Base-by-base conservation (phyloP, 2,113 vertebrate species). In the Morone saxatilis region DNA sequence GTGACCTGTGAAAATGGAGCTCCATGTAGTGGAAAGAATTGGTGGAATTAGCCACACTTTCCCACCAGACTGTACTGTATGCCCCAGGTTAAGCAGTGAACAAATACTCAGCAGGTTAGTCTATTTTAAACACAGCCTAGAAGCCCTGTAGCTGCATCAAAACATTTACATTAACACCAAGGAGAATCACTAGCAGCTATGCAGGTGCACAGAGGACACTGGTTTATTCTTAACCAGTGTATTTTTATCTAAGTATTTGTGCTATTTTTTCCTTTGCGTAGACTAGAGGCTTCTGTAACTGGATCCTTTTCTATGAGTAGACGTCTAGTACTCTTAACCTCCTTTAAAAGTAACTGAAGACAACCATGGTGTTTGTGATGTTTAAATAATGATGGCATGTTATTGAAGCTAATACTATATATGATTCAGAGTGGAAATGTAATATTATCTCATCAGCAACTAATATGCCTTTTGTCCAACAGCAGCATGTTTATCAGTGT, bases 191-290 rank as follows among this genome's bases (percentile, higher is more conserved):
- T 4, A 48, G 61, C 68, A 62, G 70, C 84, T 38, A 56, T 74
- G 45, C 67, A 66, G 86, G 84, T 88, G 89, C 20, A 67, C 0
- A 40, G 22, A 7, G 38, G 50, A 59, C n/a, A 66, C 63, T 0
- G 40, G 68, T 82, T 77, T 94, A 93, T 92, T 93, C 91, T 86
- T 85, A 88, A 83, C 70, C 50, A 1, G 63, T 78, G 81, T 93
- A 93, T 94, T 93, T 94, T 92, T 82, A 88, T 61, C 81, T 2
- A 8, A 66, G 72, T 86, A 92, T 94, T 88, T 93, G 76, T 81
- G 48, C 85, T 77, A 86, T 92, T 80, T 88, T 92, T 92, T 81
- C 88, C 80, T 74, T 73, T 89, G 80, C 80, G 74, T 82, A 74
- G 78, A 84, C 36, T 1, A 48, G 60, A 78, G 59, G 72, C 66